These are phyloP conservation scores for Philaenus spumarius DNA, from an alignment of 1,140 invertebrate species.

Conservation along the genomic window DNA sequence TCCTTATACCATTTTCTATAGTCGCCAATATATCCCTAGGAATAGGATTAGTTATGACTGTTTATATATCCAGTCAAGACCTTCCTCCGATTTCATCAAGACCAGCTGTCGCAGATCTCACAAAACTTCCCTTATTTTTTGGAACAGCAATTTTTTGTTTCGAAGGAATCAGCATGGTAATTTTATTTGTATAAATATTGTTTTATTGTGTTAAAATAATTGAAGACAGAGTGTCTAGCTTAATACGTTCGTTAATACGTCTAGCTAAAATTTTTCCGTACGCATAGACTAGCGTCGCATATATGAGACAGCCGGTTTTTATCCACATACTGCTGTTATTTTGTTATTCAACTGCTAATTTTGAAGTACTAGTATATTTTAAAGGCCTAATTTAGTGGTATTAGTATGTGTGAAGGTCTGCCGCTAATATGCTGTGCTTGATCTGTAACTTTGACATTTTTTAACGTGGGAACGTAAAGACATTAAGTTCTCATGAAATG, in stretches of 20 bases:
- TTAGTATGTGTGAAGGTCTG: no score
- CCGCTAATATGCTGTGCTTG: no score
- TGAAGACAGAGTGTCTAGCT: not conserved
- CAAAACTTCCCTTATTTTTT: slow-evolving; percentile 68
- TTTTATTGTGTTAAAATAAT: not conserved
- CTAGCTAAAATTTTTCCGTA: no score
- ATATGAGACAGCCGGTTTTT: no score
- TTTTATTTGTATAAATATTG: not conserved
- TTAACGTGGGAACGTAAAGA: no score
- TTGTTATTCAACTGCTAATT: no score
- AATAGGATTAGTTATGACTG: slow-evolving; percentile 67
- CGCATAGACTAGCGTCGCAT: no score
- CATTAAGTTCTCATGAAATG: no score
- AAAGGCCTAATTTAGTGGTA: not conserved
- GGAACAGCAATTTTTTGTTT: slow-evolving; percentile 83
- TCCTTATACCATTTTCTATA: slow-evolving; percentile 77
- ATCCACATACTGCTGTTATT: not conserved
- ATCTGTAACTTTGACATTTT: no score
- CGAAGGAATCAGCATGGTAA: slow-evolving; percentile 75
- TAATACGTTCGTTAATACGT: not conserved
- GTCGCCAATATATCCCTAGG: slow-evolving; percentile 72
- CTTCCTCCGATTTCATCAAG: slow-evolving; percentile 24
- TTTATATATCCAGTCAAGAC: slow-evolving; percentile 53
- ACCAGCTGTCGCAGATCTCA: slow-evolving; percentile 45
- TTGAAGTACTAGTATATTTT: no score